Conservation (phyloP, 2,113 vertebrate genomes). For the Charadrius vociferus region DNA sequence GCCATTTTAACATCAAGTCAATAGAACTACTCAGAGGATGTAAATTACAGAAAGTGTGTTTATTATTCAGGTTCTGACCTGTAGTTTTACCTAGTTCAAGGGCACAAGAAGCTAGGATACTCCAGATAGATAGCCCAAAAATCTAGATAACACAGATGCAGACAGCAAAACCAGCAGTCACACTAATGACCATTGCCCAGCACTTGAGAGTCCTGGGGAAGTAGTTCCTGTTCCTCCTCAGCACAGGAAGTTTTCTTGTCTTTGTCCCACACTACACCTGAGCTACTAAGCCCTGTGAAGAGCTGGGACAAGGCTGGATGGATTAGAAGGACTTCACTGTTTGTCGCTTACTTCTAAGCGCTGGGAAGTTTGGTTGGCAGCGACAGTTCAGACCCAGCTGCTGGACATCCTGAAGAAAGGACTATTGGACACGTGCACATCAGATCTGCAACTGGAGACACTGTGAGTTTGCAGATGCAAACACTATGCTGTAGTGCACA, state of each 20-base stretch:
- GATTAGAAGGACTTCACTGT: not conserved
- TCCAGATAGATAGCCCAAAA: not conserved
- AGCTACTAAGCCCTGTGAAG: not conserved
- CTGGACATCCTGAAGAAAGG: not conserved
- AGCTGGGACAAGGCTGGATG: not conserved
- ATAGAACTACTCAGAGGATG: not conserved
- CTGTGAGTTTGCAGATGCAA: not conserved
- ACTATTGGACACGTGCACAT: fast-evolving
- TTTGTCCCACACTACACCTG: not conserved
- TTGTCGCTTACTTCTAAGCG: not conserved
- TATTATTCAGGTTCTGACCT: not conserved
- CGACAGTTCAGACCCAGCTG: not conserved
- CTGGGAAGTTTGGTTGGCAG: not conserved
- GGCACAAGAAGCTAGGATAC: not conserved
- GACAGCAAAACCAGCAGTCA: not conserved
- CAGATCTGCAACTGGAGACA: not conserved
- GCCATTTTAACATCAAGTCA: not conserved
- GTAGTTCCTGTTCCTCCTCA: not conserved
- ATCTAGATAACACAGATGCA: not conserved
- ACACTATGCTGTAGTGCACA: not conserved
- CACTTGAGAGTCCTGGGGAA: not conserved
- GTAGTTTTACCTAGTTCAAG: not conserved
- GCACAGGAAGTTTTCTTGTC: not conserved
- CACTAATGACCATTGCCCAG: not conserved
- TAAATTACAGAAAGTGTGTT: not conserved